These are phyloP conservation scores for Antheraea yamamai DNA, from an alignment of 2,888 invertebrate species.

Conservation along the genomic window DNA sequence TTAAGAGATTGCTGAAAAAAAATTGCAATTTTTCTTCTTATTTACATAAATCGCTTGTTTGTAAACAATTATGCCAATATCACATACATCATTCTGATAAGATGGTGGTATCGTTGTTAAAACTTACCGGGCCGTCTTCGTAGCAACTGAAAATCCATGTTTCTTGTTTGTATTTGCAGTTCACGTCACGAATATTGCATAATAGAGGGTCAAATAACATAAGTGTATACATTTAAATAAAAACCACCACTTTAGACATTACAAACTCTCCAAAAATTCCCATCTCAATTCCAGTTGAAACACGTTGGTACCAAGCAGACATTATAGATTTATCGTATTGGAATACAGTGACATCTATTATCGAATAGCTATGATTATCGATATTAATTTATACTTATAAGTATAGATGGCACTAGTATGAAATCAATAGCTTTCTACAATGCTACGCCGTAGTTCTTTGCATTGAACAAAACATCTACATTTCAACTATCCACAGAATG, in stretches of 20 bases:
- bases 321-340: slow-evolving; percentile 27
- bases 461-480: background rate
- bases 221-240: too few species aligned
- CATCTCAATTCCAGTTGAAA: background rate
- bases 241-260: too few species aligned
- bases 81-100: too few species aligned
- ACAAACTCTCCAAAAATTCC: background rate
- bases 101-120: too few species aligned
- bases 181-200: too few species aligned
- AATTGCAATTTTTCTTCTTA: background rate
- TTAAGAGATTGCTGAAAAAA: background rate
- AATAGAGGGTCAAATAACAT: too few species aligned
- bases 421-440: slow-evolving; percentile 18
- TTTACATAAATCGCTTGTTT: too few species aligned
- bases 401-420: slow-evolving; percentile 43
- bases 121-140: too few species aligned
- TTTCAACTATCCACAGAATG: background rate
- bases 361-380: slow-evolving; percentile 40
- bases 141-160: too few species aligned
- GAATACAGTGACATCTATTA: slow-evolving; percentile 52
- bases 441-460: slow-evolving; percentile 31
- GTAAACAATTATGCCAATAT: too few species aligned
- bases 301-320: too few species aligned
- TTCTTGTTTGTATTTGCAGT: too few species aligned
- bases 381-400: slow-evolving; percentile 22